These are phyloP conservation scores for Epizoanthus fatuus DNA, from an alignment of 92 coral and sea anemone species.

Conservation along the genomic window DNA sequence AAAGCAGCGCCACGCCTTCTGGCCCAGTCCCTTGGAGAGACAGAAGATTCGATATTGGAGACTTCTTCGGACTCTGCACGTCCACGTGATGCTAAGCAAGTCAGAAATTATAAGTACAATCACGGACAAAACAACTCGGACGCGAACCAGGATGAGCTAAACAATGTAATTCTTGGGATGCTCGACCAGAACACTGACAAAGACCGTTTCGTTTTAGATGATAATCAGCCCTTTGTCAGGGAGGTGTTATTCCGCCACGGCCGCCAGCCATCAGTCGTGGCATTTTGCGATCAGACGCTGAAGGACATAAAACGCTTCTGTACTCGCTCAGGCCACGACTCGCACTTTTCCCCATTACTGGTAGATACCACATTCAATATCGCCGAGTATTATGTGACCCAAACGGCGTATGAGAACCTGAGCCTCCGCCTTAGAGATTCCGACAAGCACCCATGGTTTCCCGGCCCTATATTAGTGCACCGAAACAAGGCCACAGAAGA, in stretches of 20 bases:
- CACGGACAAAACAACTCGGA: constrained; percentile 17
- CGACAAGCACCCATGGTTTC: constrained; percentile 53
- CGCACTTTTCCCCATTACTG: constrained; percentile 30
- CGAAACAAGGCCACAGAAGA: constrained; percentile 55
- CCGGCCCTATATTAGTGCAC: constrained; percentile 61
- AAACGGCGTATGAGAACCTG: constrained; percentile 39
- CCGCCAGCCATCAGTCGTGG: constrained; percentile 61
- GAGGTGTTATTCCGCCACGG: constrained; percentile 48
- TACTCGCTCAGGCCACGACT: constrained; percentile 8
- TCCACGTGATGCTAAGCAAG: constrained; percentile 50
- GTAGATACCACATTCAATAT: constrained; percentile 49
- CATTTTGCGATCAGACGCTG: constrained; percentile 39
- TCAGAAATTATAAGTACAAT: constrained; percentile 14
- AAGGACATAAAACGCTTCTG: constrained; percentile 43
- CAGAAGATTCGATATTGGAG: constrained; percentile 23
- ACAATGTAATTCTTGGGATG: constrained; percentile 40
- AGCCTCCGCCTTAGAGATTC: constrained; percentile 28
- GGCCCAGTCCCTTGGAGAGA: constrained; percentile 46
- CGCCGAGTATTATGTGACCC: constrained; percentile 44
- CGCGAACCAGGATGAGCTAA: constrained; percentile 38
- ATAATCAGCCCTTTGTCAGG: constrained; percentile 42
- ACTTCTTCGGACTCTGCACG: constrained; percentile 23
- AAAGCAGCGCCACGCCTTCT: constrained; percentile 54
- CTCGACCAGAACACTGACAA: constrained; percentile 39
- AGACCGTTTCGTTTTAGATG: constrained; percentile 33